Evolutionary conservation across 2,113 vertebrate species (phyloP), one percentile per base, ranked within the genome.

Genomic region (Chascanopsetta lugubris): DNA sequence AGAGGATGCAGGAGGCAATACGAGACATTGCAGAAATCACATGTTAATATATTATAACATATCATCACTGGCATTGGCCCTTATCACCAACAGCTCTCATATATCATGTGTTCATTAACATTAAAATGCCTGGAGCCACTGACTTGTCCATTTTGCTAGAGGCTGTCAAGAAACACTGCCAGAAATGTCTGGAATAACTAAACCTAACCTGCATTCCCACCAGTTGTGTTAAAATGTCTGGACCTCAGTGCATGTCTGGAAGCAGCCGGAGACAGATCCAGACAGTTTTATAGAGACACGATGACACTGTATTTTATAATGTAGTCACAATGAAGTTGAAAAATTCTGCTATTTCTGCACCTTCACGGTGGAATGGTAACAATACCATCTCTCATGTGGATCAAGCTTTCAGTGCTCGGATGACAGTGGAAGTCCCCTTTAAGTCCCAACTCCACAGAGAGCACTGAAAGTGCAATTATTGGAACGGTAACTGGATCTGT

Each of bases 391-490:
- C 57, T 74, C 69, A 58, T 69, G 75, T 58, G 57, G 18, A 34
- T 3, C 47, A 9, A 18, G 74, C 53, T 62, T 18, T 36, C 69
- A 59, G 58, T 25, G 4, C 73, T 87, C 84, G 3, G 68, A 59
- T 85, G 59, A 85, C 84, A 66, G 66, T 75, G 88, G 85, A 88
- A 81, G 79, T 87, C 69, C 84, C 84, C 84, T 63, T 24, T 2
- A 2, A 56, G 55, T 55, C 24, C 7, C 1, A 34, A 30, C 40
- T 76, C 60, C 55, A 24, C 29, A 4, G 1, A 2, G 57, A 77
- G 64, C 38, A 29, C 15, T 8, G 21, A 64, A 64, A 29, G 26
- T 8, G 55, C 21, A 22, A 24, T 24, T 48, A 65, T 69, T 24
- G 18, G n/a, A 57, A 17, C 15, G 40, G 68, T 48, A 84, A 83